These are phyloP conservation scores for Pomatostomus ruficeps DNA, from an alignment of 2,113 vertebrate genomes.

Conservation along the genomic window DNA sequence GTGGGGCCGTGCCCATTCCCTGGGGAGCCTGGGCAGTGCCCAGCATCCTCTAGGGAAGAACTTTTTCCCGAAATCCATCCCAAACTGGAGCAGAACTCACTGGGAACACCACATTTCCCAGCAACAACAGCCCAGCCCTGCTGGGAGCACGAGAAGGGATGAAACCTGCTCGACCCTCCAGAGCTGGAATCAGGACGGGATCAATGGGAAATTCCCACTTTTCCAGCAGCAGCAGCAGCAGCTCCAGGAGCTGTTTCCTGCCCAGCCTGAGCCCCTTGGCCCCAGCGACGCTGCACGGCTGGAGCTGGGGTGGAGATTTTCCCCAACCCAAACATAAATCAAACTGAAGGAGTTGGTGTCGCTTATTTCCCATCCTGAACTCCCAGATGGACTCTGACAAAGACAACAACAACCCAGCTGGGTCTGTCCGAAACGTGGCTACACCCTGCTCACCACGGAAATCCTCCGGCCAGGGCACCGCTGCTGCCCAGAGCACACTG, in stretches of 20 bases:
- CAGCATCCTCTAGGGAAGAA: not conserved
- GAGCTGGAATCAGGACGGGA: fast-evolving
- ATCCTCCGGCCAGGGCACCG: not conserved
- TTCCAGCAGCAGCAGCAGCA: not conserved
- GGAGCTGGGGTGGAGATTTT: not conserved
- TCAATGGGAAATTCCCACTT: not conserved
- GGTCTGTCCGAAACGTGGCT: not conserved
- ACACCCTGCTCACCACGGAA: not conserved
- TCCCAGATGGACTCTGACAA: not conserved
- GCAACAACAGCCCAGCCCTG: not conserved
- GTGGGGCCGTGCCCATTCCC: not conserved
- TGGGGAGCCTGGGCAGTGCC: not conserved
- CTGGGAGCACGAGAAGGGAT: fast-evolving
- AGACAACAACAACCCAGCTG: not conserved
- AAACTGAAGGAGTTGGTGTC: not conserved
- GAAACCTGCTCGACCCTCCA: not conserved
- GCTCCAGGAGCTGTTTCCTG: not conserved
- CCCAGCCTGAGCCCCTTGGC: not conserved
- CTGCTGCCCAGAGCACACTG: not conserved
- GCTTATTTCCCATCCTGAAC: not conserved
- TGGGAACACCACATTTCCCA: not conserved
- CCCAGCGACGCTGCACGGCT: not conserved
- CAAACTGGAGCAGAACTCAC: not conserved
- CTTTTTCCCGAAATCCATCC: not conserved
- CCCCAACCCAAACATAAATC: not conserved